Conservation (phyloP, 2,888 invertebrate species). For the Globia sparganii region DNA sequence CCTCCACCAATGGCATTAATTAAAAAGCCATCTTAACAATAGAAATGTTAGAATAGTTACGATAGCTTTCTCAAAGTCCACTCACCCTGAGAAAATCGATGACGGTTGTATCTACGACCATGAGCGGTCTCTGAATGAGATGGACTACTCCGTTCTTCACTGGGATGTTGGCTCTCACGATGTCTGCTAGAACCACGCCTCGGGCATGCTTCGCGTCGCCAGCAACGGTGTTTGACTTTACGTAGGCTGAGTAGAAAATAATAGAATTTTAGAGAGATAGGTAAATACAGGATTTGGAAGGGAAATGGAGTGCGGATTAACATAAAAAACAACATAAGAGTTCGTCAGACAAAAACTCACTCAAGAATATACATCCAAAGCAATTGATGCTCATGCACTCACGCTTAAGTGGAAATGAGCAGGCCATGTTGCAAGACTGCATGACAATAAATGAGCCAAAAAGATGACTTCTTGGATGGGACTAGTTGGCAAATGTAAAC, state of each 20-base stretch:
- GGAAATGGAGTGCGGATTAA: too few species aligned
- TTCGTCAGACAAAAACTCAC: too few species aligned
- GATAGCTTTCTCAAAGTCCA: constrained; percentile 5
- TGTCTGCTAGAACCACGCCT: constrained; percentile 96
- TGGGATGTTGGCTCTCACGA: constrained; percentile 97
- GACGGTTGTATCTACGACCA: constrained; percentile 97
- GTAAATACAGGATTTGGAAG: too few species aligned
- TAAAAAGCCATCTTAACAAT: constrained; percentile 1
- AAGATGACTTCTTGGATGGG: too few species aligned
- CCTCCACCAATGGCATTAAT: constrained; percentile 18
- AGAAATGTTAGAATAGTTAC: neutral
- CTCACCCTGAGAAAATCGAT: constrained; percentile 95
- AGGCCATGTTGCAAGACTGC: too few species aligned
- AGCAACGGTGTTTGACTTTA: constrained; percentile 95
- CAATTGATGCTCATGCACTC: too few species aligned
- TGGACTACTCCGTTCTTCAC: constrained; percentile 98
- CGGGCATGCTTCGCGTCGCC: constrained; percentile 94
- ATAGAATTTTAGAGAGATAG: too few species aligned
- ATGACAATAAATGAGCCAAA: too few species aligned
- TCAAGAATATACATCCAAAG: too few species aligned
- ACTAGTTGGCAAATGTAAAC: too few species aligned
- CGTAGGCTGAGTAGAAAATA: constrained; percentile 71
- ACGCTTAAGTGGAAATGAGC: too few species aligned
- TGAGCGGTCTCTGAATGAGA: constrained; percentile 96
- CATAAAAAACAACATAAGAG: too few species aligned